Conservation (phyloP, 2,113 vertebrate species). For the Nycticorax nycticorax region DNA sequence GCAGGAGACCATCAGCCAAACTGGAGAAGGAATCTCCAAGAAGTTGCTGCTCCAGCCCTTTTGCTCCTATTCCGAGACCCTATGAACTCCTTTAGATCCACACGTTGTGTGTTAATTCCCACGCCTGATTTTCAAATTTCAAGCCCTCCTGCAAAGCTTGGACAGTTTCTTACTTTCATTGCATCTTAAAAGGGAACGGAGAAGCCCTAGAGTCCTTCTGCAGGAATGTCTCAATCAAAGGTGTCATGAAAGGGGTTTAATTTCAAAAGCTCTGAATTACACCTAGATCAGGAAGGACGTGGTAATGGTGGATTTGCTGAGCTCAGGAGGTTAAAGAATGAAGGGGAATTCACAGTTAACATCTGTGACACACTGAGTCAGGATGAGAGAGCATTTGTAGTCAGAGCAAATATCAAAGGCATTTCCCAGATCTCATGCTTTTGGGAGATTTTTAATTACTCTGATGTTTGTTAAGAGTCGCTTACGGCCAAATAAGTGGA, state of each 20-base stretch:
- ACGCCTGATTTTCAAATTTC: not conserved
- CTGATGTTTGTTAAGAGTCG: slow-evolving; percentile 32
- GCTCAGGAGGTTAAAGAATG: slow-evolving; percentile 54
- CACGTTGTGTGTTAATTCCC: not conserved
- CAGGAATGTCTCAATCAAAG: not conserved
- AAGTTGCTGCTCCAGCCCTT: not conserved
- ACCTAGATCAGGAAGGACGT: slow-evolving; percentile 13
- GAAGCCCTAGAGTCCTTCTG: slow-evolving; percentile 28
- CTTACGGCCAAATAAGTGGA: not conserved
- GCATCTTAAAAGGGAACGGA: not conserved
- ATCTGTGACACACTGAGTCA: slow-evolving; percentile 16
- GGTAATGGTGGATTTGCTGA: slow-evolving; percentile 49
- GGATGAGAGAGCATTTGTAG: slow-evolving; percentile 12
- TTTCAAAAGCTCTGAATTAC: slow-evolving; percentile 56
- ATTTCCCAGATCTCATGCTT: not conserved
- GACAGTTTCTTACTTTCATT: not conserved
- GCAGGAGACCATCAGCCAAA: not conserved
- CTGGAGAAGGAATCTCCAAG: not conserved
- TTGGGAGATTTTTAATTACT: slow-evolving; percentile 54
- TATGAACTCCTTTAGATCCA: not conserved
- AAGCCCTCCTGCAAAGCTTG: not conserved
- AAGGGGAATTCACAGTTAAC: slow-evolving; percentile 19
- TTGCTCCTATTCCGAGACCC: not conserved
- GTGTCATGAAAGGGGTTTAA: slow-evolving; percentile 46
- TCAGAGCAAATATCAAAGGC: slow-evolving; percentile 51